Evolutionary conservation across 1,140 invertebrate species (phyloP), one percentile per base, ranked within the genome.

Genomic region (Drosophila jambulina): DNA sequence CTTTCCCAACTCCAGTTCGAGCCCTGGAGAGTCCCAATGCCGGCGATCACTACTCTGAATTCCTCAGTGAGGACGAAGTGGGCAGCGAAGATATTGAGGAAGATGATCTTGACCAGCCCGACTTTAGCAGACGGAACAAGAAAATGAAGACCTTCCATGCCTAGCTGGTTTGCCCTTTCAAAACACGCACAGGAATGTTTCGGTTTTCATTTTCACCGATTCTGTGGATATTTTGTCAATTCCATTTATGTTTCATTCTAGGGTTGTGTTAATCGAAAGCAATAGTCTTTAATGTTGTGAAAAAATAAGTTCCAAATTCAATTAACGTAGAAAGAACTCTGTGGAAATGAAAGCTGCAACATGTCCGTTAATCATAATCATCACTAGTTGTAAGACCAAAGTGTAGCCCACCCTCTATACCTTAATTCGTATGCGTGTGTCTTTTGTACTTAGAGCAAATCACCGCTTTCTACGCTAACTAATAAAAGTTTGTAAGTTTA

Each of bases 141-240:
- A 92, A 92, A 60, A 77, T 92, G 77, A 92, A 92, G 36, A 92
- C 91, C n/a, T 92, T 86, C 78, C 91, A 92, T 42, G 68, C 84
- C 67, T 92, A 92, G 91, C 54, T 27, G 45, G 19, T 34, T 42
- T 13, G 21, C 19, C 12, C 25, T 19, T 36, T 17, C 13, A 40
- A 23, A 13, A 12, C 9, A 60, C 38, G 19, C 21, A 13, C 17
- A 42, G 38, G 38, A 29, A 23, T 19, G 62, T 57, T 49, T 3
- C 42, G 27, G 49, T 7, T 75, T 68, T 53, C 27, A 17, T 42
- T 67, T 70, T 70, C 62, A 42, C 27, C 21, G 19, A 58, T 36
- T 46, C 36, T 46, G 10, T 34, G 32, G 54, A 71, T 57, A 45
- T 32, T 32, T 38, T 25, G 36, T 60, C 29, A 51, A 46, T 25